Conservation (phyloP, 2,888 invertebrate genomes). For the Drosophila tripunctata region DNA sequence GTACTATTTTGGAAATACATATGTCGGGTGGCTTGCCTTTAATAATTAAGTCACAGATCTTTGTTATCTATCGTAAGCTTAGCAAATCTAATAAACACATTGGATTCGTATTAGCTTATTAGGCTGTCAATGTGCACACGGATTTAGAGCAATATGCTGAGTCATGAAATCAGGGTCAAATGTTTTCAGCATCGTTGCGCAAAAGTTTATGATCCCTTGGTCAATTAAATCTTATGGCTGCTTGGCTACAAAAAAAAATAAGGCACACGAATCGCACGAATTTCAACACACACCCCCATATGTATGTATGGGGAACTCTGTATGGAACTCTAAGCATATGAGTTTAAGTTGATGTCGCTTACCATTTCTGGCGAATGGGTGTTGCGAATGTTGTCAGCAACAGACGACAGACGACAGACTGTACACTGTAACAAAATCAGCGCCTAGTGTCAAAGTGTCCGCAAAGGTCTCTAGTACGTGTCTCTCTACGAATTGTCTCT, state of each 20-base stretch:
- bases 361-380: constrained; percentile 44
- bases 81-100: constrained; percentile 35
- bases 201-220: constrained; percentile 83
- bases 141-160: constrained; percentile 69
- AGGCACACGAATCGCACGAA: constrained; percentile 14
- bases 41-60: constrained; percentile 13
- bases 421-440: constrained; percentile 61
- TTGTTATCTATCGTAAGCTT: constrained; percentile 19
- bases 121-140: constrained; percentile 3
- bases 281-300: constrained; percentile 34
- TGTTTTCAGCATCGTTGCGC: constrained; percentile 82
- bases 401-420: too few species aligned
- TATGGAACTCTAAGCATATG: constrained; percentile 38
- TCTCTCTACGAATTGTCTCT: constrained; percentile 17
- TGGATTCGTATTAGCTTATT: constrained; percentile 13
- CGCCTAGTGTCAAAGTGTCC: constrained; percentile 57
- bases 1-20: too few species aligned
- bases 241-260: constrained; percentile 33
- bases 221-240: constrained; percentile 83
- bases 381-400: constrained; percentile 59
- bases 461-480: constrained; percentile 43
- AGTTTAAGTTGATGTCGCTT: constrained; percentile 31
- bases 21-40: background rate
- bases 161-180: constrained; percentile 83
- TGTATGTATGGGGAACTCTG: too few species aligned